Evolutionary conservation across 1,140 invertebrate genomes (phyloP), one percentile per base, ranked within the genome.

Genomic region (Reticulitermes speratus): DNA sequence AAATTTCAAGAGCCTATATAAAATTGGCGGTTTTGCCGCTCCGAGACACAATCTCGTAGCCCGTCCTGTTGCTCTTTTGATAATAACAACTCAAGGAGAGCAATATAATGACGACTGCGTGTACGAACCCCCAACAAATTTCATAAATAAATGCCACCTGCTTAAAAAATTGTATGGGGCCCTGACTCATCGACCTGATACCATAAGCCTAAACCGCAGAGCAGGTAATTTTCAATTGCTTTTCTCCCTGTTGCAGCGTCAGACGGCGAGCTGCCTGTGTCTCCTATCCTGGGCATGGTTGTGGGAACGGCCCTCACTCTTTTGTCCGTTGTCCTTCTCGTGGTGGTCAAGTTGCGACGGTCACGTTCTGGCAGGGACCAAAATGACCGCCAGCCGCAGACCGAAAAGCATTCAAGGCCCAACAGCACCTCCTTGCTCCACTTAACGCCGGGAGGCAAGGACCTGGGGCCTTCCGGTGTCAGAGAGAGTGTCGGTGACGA

Each of bases 231-330:
- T 48, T 16, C 7, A 55, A 55, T 1, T 14, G 5, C 19, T 1
- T 19, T 1, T 55, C 19, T 19, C 52, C 2, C n/a, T 45, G 21
- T 52, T 91, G 19, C 90, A 94, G 93, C 93, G 59, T 91, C 92
- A 86, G 92, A 93, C 86, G 92, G 91, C 1, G 93, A 92, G 21
- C 89, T 93, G 38, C 90, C 91, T 8, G 88, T 94, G 8, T 93
- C 93, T 3, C 93, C 93, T 2, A 87, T 94, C 44, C 88, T 94
- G 81, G 93, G 93, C 6, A 91, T 94, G 38, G 88, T 92, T 9
- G 91, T 93, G 14, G 93, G 93, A 2, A 91, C 92, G 8, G 89
- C 92, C 23, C 89, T 93, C 9, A 93, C 93, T 0, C 89, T 94
- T 55, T 90, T 92, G 3, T 89, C 93, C 25, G 90, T 94, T 30